Evolutionary conservation across 92 coral and sea anemone species (phyloP), one percentile per base, ranked within the genome.

Genomic region (Plumapathes pennacea): DNA sequence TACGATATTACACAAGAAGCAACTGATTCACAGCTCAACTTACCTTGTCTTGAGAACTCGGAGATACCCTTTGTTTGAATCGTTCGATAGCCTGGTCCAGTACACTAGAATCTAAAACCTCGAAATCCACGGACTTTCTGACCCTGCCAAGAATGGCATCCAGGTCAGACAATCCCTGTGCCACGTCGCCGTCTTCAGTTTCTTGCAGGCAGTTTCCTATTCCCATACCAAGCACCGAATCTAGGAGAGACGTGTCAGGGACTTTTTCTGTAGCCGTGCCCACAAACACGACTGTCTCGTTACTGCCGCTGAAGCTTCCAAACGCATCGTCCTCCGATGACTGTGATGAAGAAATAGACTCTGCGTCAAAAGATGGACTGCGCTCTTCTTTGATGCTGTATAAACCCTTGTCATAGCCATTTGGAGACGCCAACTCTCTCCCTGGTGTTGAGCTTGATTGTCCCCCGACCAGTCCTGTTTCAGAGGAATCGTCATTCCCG

Each of bases 51-150:
- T 73, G 65, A 46, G 89, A 64, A 25, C 76, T 41, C 22, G 89
- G 95, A 3, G 95, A 87, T 43, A 82, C 52, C 50, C 73, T 74
- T 55, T 87, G 76, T 60, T 84, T 79, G 47, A 87, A 85, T 41
- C 89, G 78, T 51, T 87, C 86, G 71, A 87, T 70, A n/a, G 97
- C 97, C 58, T 88, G 87, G 55, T 89, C 97, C 67, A 85, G 40
- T 57, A 89, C 54, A 36, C 81, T 94, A 6, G 90, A 72, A 64
- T 82, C 90, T 40, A 73, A 61, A 33, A 68, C 56, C 37, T 85
- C 97, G 17, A 78, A 52, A 51, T 80, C 85, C 43, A 85, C 69
- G 19, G 76, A 73, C 19, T 85, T 69, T 39, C 77, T 74, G 10
- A 59, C 88, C 60, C 80, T 76, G 48, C 73, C 66, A 37, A 89